phyloP scores from a whole-genome alignment of 2,797 vertebrate species.

The Anolis apletophallus region DNA sequence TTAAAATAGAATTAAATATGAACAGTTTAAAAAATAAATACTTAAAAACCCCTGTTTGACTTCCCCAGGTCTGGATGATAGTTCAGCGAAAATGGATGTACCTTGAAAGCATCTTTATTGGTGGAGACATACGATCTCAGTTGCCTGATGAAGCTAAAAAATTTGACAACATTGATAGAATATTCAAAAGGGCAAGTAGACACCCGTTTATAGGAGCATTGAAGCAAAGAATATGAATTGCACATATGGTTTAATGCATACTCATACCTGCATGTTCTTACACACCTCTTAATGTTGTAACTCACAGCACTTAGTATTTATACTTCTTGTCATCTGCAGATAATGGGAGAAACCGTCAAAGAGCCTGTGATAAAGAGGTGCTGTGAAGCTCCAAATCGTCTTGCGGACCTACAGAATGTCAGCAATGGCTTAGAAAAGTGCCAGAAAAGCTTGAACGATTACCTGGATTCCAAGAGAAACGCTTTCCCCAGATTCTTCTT shows the following conservation, averaged over 20 bases:
- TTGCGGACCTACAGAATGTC: slow-evolving; percentile 85
- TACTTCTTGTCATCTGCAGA: slow-evolving; percentile 74
- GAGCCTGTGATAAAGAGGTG: slow-evolving; percentile 87
- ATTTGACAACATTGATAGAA: slow-evolving; percentile 89
- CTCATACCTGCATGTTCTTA: neutral
- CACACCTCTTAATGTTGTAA: neutral
- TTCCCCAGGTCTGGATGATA: slow-evolving; percentile 88
- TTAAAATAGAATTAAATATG: too few species aligned
- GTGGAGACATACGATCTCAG: slow-evolving; percentile 92
- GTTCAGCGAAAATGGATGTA: slow-evolving; percentile 99
- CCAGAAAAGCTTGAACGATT: slow-evolving; percentile 96
- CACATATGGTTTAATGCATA: neutral
- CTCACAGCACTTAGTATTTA: neutral
- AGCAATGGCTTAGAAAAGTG: slow-evolving; percentile 91
- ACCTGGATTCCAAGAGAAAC: slow-evolving; percentile 94
- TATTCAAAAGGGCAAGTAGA: slow-evolving; percentile 88
- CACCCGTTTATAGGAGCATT: neutral
- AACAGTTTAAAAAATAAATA: too few species aligned
- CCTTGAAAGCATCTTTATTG: slow-evolving; percentile 94
- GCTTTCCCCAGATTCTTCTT: slow-evolving; percentile 98
- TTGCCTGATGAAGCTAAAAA: slow-evolving; percentile 93
- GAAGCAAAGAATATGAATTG: neutral
- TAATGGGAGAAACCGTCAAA: slow-evolving; percentile 89
- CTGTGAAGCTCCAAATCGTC: slow-evolving; percentile 87
- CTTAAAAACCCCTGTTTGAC: neutral